Evolutionary conservation across 2,113 vertebrate species (phyloP), one percentile per base, ranked within the genome.

Genomic region (Daubentonia madagascariensis): DNA sequence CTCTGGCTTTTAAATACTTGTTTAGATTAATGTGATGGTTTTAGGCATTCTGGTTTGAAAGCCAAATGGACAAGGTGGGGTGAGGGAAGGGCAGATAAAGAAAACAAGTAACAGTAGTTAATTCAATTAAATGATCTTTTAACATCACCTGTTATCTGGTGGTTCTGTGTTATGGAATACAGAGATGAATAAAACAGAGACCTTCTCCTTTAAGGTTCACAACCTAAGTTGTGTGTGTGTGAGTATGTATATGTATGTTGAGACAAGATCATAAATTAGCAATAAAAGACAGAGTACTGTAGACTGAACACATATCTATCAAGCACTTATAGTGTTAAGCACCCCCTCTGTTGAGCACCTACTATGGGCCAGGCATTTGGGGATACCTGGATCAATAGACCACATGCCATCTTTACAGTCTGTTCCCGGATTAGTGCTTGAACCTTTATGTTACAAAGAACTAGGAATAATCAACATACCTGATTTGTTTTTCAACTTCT

Each of bases 21-120:
- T 98, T 97, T 97, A 98, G 96, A 98, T 98, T 97, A 97, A 98
- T 72, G 65, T 91, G 65, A 96, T 97, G 89, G 93, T 98, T 98
- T 98, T 96, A 97, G 94, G 96, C 72, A 22, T 2, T 97, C 93
- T 98, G 97, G n/a, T 23, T 59, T 14, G 9, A 98, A 96, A 98
- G 96, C 63, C 94, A 98, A 98, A 95, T 63, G 91, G 96, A 96
- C 96, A 93, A 98, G 97, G 78, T 86, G 89, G 72, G 59, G 65
- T 93, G 72, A 87, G 72, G 76, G 83, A 97, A 97, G 79, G 96
- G 75, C 97, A 81, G 35, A 52, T 67, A 40, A 23, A 65, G 14
- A 63, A 96, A 72, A 61, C 4, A 59, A 95, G 30, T 65, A 57
- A 92, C 5, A 37, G 5, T 40, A 57, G 43, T 76, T 75, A 84